These are phyloP conservation scores for Ondatra zibethicus DNA, from an alignment of 2,113 vertebrate species.

Conservation along the genomic window DNA sequence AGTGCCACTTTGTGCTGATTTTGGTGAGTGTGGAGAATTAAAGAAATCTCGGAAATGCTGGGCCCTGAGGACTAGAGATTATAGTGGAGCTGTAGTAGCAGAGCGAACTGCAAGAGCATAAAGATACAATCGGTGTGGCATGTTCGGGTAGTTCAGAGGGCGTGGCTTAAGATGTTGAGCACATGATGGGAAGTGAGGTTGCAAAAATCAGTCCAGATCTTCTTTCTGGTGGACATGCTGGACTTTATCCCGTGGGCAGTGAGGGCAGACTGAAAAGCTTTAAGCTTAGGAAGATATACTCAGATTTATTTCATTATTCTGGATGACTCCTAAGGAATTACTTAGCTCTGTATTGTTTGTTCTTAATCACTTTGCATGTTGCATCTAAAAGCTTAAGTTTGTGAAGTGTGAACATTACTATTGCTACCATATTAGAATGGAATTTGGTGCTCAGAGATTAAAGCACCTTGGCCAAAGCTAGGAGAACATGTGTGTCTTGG, in stretches of 20 bases:
- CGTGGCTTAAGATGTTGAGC: background rate
- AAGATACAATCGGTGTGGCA: background rate
- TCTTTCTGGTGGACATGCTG: conserved; percentile 12
- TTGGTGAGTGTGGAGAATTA: conserved; percentile 19
- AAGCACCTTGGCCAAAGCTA: background rate
- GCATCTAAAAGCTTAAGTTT: conserved; percentile 7
- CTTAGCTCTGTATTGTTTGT: background rate
- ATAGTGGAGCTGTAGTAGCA: background rate
- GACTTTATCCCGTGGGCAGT: background rate
- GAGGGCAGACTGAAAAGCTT: background rate
- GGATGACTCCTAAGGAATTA: background rate
- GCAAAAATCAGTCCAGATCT: background rate
- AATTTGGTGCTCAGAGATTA: background rate
- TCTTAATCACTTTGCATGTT: background rate
- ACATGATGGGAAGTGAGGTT: background rate
- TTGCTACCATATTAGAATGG: background rate
- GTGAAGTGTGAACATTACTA: background rate
- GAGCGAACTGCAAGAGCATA: background rate
- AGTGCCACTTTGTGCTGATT: background rate
- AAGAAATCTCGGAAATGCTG: conserved; percentile 5
- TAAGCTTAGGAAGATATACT: background rate
- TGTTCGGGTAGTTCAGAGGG: background rate
- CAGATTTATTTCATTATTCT: conserved; percentile 13
- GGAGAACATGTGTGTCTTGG: background rate
- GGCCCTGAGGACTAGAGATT: background rate